Evolutionary conservation across 2,888 invertebrate genomes (phyloP).

Genomic region (Papilio gigon): DNA sequence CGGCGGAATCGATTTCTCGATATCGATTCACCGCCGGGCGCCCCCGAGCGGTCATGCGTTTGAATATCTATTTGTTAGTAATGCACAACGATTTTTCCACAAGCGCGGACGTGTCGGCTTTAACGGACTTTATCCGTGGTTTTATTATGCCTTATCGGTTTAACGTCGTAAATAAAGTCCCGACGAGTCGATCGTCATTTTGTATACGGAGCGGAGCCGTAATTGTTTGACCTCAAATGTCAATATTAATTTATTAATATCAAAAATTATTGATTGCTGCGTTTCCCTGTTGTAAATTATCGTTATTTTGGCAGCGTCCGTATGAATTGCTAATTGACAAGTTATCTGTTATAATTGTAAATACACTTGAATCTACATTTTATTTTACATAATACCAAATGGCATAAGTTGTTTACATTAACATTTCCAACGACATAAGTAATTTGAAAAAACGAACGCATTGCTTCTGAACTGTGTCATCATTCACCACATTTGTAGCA

Average conservation of each 20-base stretch:
- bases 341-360: slow-evolving; percentile 9
- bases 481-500: no score
- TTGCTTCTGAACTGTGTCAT: not conserved
- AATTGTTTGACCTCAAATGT: slow-evolving; percentile 44
- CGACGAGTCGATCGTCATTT: slow-evolving; percentile 41
- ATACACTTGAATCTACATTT: no score
- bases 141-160: slow-evolving; percentile 69
- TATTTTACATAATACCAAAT: no score
- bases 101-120: slow-evolving; percentile 55
- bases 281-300: slow-evolving; percentile 36
- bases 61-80: slow-evolving; percentile 55
- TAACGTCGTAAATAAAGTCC: slow-evolving; percentile 63
- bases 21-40: slow-evolving; percentile 65
- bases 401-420: no score
- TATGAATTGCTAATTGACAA: not conserved
- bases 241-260: slow-evolving; percentile 47
- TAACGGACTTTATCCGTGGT: slow-evolving; percentile 64
- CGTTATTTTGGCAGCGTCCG: not conserved
- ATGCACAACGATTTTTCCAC: slow-evolving; percentile 49
- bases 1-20: slow-evolving; percentile 61
- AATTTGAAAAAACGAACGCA: no score
- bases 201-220: slow-evolving; percentile 41
- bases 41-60: slow-evolving; percentile 57
- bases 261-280: slow-evolving; percentile 27
- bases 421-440: no score